Evolutionary conservation across 2,113 vertebrate genomes (phyloP), one percentile per base, ranked within the genome.

Genomic region (Crypturellus undulatus): DNA sequence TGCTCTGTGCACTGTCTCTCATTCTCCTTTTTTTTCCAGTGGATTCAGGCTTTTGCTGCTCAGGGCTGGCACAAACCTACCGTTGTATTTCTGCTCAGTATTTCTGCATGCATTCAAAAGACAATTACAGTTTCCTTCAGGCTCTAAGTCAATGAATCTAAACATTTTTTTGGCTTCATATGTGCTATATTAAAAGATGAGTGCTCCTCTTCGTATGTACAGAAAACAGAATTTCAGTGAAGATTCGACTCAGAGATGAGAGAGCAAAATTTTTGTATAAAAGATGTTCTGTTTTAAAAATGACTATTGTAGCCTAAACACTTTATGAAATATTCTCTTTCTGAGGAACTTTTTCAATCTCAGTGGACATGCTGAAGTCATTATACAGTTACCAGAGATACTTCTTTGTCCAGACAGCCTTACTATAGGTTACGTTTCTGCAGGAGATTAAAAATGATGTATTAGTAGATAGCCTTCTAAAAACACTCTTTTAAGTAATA

Each of bases 261-360:
- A 94, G 62, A 49, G 76, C 85, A 79, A 10, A 65, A 54, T 90
- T 60, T 92, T 84, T 73, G 38, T 56, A 92, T 91, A 89, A 73
- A 96, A 94, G 38, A 84, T 45, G 21, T 43, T 58, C 76, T 73
- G 94, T 92, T 47, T 87, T 91, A 85, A 79, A 59, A 94, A 96
- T 82, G 78, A 60, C 83, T 51, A 81, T 80, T 69, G 63, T 93
- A 82, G 89, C 70, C 73, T 93, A 96, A 95, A 94, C 70, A 92
- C 51, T 89, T 94, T 62, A 69, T 88, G 72, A 79, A 70, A 56
- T 84, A 63, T 89, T 95, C 90, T 94, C 36, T 93, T 93, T 92
- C 80, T 70, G 90, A 87, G 90, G 73, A 96, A 92, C 63, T 88
- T 94, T 89, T 72, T 51, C 94, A 84, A 45, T 94, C 62, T 84